These are phyloP conservation scores for Brachyrhaphis roseni DNA, from an alignment of 2,797 vertebrate species.

Conservation along the genomic window DNA sequence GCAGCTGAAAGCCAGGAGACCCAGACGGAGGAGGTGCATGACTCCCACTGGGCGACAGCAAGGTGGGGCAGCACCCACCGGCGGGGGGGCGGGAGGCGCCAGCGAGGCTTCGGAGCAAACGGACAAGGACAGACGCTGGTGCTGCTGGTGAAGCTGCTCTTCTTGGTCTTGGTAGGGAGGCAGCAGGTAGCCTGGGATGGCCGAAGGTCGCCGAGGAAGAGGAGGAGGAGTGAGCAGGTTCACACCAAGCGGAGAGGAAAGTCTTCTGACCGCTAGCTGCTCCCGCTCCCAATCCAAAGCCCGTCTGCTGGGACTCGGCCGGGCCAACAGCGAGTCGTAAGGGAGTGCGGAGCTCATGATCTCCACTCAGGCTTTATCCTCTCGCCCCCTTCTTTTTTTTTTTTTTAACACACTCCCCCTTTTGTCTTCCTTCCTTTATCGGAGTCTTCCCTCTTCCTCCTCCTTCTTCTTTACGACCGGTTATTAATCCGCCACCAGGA, in stretches of 20 bases:
- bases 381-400: conserved; percentile 52
- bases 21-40: conserved; percentile 88
- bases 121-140: conserved; percentile 73
- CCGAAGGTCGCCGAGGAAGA: conserved; percentile 73
- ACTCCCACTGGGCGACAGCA: conserved; percentile 76
- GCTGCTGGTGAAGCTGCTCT: conserved; percentile 60
- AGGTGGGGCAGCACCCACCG: conserved; percentile 58
- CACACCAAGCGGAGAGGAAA: conserved; percentile 73
- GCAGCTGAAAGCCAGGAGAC: conserved; percentile 89
- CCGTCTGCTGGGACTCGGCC: conserved; percentile 73
- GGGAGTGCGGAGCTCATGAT: conserved; percentile 79
- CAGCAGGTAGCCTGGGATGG: conserved; percentile 77
- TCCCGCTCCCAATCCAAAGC: conserved; percentile 74
- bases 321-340: conserved; percentile 76
- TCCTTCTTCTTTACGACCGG: conserved; percentile 71
- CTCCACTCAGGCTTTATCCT: conserved; percentile 66
- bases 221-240: conserved; percentile 68
- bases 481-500: conserved; percentile 72
- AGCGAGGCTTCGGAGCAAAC: conserved; percentile 78
- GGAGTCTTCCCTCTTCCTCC: conserved; percentile 46
- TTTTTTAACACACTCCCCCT: conserved; percentile 36
- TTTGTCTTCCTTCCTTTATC: conserved; percentile 52
- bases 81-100: conserved; percentile 74
- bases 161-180: conserved; percentile 70
- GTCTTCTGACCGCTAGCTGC: conserved; percentile 69